Base-by-base conservation (phyloP, 2,888 invertebrate genomes). In the Melieria omissa region DNA sequence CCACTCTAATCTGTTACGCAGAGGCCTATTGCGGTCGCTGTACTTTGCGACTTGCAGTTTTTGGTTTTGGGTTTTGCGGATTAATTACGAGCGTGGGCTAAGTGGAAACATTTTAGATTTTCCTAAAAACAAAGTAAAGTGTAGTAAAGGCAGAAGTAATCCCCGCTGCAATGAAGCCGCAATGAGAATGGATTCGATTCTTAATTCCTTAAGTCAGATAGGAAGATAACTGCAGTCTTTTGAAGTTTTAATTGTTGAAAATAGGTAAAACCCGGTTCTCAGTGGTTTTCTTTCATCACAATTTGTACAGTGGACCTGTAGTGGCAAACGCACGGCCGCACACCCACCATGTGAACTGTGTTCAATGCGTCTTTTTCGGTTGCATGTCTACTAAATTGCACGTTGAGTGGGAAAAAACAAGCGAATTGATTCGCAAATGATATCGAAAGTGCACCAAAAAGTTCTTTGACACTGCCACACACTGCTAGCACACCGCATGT, bases 321-420 rank as follows among this genome's bases (percentile, higher is more conserved):
- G 29, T 29, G 29, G 29, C 29, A 29, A 29, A 29, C 7, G 10
- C 7, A 47, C 12, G 49, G 9, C 8, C 9, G 14, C 14, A 6
- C 49, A 52, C 12, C 52, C 52, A 52, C 14, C 0, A 9, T 9
- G 7, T 2, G 52, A 9, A 9, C 7, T 12, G 7, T 70, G 66
- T 58, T 45, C 63, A 60, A 69, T 55, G 49, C 67, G 44, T 52
- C 44, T 16, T 29, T 57, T 58, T 64, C 54, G 58, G 44, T n/a
- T 1, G 10, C 42, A 42, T 29, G 58, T 12, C 67, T 55, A 44
- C n/a, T 16, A 14, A 14, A 62, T 29, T 29, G 29, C 29, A 29
- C 29, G 29, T 29, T 55, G 65, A 72, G 71, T 74, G 65, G 68
- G 71, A 16, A 49, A 49, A 6, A 52, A 52, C 52, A 6, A 58